Base-by-base conservation (phyloP, 2,888 invertebrate genomes). In the Amblyjoppa proteus region DNA sequence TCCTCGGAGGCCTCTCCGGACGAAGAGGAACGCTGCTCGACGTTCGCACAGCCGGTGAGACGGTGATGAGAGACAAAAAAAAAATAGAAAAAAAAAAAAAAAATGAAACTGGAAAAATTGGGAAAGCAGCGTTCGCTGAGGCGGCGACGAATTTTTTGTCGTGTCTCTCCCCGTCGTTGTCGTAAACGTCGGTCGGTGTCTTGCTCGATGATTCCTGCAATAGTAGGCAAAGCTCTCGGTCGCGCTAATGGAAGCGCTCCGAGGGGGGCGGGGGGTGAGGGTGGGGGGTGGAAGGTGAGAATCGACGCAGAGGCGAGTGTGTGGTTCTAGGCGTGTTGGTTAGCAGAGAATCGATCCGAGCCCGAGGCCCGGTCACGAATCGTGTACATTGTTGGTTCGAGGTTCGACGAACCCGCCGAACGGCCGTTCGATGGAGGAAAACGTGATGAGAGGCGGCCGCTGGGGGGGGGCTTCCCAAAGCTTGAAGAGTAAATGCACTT, bases 51-150 rank as follows among this genome's bases (percentile, higher is more conserved):
- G 69, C 58, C 87, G 89, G 89, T 20, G 88, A 91, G 87, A 88
- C 9, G 13, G 73, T 61, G 88, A 89, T 86, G 90, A 88, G 88
- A 25, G 9, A 20, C 20, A 41, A 69, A 16, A 13, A 38, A 20
- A 25, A 28, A 41, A 20, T 3, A n/a, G 0, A 16, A 70, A n/a
- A 49, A 20, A 70, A 6, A 28, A n/a, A 34, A 6, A 64, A 5
- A 75, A n/a, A 61, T 89, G 89, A 89, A 89, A 89, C 89, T 88
- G 87, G 83, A 90, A 90, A 90, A 75, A 25, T 45, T 89, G 89
- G 90, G 51, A 83, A 89, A 88, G 87, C 87, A 84, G 89, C 86
- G 20, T 81, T 81, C 75, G 87, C 88, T 89, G 89, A 88, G 85
- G 85, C 78, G 75, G 6, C 61, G 61, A 61, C 16, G 5, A 28